These are phyloP conservation scores for Vireo altiloquus DNA, from an alignment of 2,113 vertebrate genomes.

Conservation along the genomic window DNA sequence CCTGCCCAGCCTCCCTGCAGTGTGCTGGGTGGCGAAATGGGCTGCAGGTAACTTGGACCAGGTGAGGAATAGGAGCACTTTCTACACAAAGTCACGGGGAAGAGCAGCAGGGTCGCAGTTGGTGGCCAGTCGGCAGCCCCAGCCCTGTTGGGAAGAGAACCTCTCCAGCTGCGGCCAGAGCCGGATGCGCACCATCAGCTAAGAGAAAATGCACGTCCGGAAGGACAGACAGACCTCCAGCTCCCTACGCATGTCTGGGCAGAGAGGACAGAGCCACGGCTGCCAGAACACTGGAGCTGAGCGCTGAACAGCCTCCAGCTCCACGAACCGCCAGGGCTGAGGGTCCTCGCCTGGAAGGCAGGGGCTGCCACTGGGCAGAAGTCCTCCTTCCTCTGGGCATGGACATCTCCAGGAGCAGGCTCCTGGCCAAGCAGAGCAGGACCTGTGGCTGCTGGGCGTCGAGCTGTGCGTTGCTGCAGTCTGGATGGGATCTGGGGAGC, in stretches of 20 bases:
- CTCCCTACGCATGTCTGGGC: not conserved
- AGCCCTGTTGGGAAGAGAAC: not conserved
- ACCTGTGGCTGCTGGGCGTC: rapidly evolving
- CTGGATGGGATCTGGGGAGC: not conserved
- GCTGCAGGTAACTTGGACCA: not conserved
- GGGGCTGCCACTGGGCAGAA: not conserved
- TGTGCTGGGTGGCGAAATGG: not conserved
- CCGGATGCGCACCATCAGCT: not conserved
- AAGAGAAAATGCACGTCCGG: not conserved
- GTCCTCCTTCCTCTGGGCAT: not conserved
- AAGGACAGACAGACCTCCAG: not conserved
- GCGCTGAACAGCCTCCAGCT: not conserved
- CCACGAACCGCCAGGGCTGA: rapidly evolving
- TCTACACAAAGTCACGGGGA: not conserved
- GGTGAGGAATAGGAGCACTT: not conserved
- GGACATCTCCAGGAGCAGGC: not conserved
- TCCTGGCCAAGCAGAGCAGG: not conserved
- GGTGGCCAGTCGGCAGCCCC: not conserved
- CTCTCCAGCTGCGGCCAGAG: not conserved
- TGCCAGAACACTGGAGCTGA: not conserved
- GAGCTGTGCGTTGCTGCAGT: not conserved
- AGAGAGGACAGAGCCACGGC: not conserved
- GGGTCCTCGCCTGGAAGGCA: not conserved
- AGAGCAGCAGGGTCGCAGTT: not conserved
- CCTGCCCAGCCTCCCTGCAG: not conserved